phyloP scores from a whole-genome alignment of 1,140 invertebrate species.

The Cotesia chilonis region DNA sequence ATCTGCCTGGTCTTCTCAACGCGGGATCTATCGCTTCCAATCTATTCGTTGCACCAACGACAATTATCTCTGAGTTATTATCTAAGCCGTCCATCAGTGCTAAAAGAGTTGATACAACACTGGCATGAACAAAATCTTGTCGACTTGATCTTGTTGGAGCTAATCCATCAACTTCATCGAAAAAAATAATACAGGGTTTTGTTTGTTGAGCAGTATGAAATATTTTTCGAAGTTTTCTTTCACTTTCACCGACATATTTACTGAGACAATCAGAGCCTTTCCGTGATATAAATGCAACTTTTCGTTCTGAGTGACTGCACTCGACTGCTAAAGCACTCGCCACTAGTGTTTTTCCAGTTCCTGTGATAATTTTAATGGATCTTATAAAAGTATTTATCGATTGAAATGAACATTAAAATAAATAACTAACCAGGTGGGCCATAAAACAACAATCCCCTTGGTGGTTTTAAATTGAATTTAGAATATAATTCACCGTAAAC shows the following conservation, averaged over 20 bases:
- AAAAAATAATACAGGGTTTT: conserved; percentile 79
- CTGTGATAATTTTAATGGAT: conserved; percentile 43
- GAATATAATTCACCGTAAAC: conserved; percentile 76
- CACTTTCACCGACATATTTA: conserved; percentile 69
- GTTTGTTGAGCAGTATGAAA: conserved; percentile 71
- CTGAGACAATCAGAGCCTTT: conserved; percentile 68
- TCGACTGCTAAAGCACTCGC: conserved; percentile 67
- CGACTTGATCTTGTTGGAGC: conserved; percentile 71
- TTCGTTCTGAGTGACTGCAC: conserved; percentile 64
- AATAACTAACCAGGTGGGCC: conserved; percentile 75
- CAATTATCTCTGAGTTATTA: conserved; percentile 71
- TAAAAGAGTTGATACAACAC: conserved; percentile 71
- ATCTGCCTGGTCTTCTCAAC: conserved; percentile 75
- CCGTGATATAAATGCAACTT: conserved; percentile 66
- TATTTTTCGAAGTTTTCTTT: conserved; percentile 65
- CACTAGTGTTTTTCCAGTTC: conserved; percentile 68
- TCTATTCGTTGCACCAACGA: conserved; percentile 80
- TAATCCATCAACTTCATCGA: conserved; percentile 81
- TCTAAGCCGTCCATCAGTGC: conserved; percentile 79
- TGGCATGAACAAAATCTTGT: conserved; percentile 73
- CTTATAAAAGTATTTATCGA: not conserved
- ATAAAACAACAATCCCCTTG: conserved; percentile 78
- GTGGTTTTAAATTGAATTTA: conserved; percentile 74
- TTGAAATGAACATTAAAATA: conserved; percentile 4
- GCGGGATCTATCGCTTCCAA: conserved; percentile 79